Conservation (phyloP, 1,140 invertebrate species). For the Anastrepha obliqua region DNA sequence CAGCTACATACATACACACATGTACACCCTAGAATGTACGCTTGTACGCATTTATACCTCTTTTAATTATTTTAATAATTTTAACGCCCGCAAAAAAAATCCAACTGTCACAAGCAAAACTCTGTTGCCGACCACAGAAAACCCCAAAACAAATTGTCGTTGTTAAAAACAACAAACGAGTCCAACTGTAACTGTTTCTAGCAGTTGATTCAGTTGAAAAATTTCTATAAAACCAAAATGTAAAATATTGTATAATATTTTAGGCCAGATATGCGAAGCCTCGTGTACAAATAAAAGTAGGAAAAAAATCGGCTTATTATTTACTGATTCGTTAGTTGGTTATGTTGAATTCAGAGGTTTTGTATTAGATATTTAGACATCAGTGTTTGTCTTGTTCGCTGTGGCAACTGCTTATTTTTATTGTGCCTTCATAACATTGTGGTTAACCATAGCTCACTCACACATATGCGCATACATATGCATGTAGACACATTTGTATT, state of each 20-base stretch:
- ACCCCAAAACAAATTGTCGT: slow-evolving; percentile 13
- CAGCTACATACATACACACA: no score
- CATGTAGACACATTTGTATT: no score
- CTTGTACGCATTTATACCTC: no score
- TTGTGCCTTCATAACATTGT: neutral
- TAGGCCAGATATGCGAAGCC: neutral
- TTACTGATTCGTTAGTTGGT: neutral
- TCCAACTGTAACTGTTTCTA: slow-evolving; percentile 20
- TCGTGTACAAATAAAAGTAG: neutral
- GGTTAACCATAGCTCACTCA: neutral
- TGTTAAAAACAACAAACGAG: slow-evolving; percentile 17
- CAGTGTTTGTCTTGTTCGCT: neutral
- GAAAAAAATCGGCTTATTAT: neutral
- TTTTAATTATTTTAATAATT: slow-evolving; percentile 41
- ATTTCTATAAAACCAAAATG: neutral
- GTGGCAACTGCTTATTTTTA: neutral
- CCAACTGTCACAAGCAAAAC: slow-evolving; percentile 35
- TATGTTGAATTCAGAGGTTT: neutral
- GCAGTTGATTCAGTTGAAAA: neutral
- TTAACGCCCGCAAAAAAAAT: slow-evolving; percentile 20
- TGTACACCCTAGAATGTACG: no score
- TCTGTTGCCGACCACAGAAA: slow-evolving; percentile 19
- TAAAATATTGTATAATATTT: neutral
- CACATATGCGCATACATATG: no score
- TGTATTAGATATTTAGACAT: slow-evolving; percentile 8